Conservation (phyloP, 2,888 invertebrate genomes). For the Perithous albicinctus region DNA sequence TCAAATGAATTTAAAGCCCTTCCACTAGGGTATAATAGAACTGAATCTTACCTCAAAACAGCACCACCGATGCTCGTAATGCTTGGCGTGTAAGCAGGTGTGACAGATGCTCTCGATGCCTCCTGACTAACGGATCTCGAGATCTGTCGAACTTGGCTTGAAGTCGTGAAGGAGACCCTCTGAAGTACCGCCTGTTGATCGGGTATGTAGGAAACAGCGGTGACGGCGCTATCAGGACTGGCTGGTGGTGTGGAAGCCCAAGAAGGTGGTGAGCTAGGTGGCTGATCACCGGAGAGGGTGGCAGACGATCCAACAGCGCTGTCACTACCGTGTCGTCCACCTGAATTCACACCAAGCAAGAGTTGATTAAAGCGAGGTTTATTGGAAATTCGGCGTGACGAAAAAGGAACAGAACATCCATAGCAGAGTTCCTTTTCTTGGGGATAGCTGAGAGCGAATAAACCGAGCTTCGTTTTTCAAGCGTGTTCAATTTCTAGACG, state of each 20-base stretch:
- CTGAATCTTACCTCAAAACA: conserved; percentile 85
- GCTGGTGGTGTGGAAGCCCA: conserved; percentile 87
- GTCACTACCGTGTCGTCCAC: conserved; percentile 86
- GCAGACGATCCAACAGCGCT: conserved; percentile 89
- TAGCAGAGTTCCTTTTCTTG: neutral
- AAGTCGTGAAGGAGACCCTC: conserved; percentile 88
- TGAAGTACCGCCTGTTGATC: conserved; percentile 86
- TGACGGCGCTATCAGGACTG: conserved; percentile 86
- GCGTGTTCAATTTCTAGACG: neutral
- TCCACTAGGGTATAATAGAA: neutral
- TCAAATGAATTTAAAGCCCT: no score
- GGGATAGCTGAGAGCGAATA: conserved; percentile 4
- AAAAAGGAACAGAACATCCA: neutral
- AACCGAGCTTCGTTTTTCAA: neutral
- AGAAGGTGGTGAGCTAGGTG: conserved; percentile 87
- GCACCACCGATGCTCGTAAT: conserved; percentile 89
- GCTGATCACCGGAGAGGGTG: conserved; percentile 86
- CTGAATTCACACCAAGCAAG: conserved; percentile 71
- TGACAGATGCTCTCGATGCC: conserved; percentile 73
- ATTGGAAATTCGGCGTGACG: neutral
- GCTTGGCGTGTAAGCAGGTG: conserved; percentile 85
- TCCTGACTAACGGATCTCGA: conserved; percentile 78
- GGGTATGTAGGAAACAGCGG: conserved; percentile 86
- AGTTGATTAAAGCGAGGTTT: conserved; percentile 12
- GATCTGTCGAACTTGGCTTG: conserved; percentile 86